phyloP scores from a whole-genome alignment of 2,888 invertebrate genomes.

The Synergus gifuensis region DNA sequence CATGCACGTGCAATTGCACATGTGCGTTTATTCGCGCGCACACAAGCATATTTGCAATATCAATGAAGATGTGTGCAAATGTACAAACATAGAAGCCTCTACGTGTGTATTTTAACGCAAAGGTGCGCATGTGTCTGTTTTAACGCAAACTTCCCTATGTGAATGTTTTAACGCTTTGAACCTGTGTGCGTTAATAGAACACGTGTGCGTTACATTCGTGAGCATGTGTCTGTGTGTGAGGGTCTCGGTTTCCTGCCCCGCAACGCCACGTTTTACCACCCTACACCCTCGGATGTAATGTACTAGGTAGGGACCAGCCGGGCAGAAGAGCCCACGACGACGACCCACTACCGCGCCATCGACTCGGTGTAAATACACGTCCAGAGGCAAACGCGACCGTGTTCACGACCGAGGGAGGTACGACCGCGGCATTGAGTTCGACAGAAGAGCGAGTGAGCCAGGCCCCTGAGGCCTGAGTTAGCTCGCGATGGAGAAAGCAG shows the following conservation, averaged over 20 bases:
- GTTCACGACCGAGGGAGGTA: constrained; percentile 35
- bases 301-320: constrained; percentile 26
- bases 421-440: constrained; percentile 31
- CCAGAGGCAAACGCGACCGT: constrained; percentile 39
- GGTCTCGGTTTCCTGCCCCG: constrained; percentile 21
- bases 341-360: constrained; percentile 37
- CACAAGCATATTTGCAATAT: background rate
- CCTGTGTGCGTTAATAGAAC: background rate
- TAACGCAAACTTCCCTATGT: background rate
- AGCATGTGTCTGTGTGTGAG: background rate
- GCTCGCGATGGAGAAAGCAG: constrained; percentile 37
- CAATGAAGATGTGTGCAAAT: background rate
- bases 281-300: constrained; percentile 17
- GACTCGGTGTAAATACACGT: constrained; percentile 38
- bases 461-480: constrained; percentile 19
- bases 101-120: background rate
- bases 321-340: constrained; percentile 27
- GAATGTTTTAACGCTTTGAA: background rate
- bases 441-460: constrained; percentile 23
- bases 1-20: background rate
- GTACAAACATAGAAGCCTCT: background rate
- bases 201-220: background rate
- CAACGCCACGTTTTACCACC: constrained; percentile 27
- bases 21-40: background rate
- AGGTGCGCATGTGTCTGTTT: background rate